Evolutionary conservation across 1,140 invertebrate genomes (phyloP).

Genomic region (Mamestra configurata): DNA sequence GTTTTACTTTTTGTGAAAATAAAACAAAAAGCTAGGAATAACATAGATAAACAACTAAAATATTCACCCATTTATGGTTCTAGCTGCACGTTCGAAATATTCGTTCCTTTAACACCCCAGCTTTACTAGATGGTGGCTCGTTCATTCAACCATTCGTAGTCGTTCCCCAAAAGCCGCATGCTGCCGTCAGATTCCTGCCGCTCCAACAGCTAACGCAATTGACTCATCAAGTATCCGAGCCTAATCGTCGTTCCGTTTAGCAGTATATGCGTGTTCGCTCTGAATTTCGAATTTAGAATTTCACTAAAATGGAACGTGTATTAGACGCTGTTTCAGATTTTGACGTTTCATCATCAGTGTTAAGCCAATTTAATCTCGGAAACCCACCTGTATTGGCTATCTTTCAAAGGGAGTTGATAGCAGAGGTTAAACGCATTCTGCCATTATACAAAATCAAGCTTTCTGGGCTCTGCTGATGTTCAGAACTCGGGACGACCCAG

Average conservation of each 20-base stretch:
- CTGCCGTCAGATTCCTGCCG: conserved; percentile 1
- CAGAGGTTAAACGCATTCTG: no score
- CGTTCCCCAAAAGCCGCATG: conserved; percentile 5
- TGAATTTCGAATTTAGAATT: no score
- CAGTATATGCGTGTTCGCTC: neutral
- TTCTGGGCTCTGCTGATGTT: no score
- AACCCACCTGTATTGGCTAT: neutral
- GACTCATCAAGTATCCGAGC: conserved; percentile 27
- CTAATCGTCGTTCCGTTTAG: conserved; percentile 1
- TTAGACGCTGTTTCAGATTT: neutral
- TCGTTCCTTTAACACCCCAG: neutral
- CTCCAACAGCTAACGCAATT: conserved; percentile 7
- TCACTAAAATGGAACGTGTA: neutral
- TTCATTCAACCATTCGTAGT: neutral
- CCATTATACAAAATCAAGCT: no score
- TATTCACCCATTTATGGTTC: no score
- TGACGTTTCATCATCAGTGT: neutral
- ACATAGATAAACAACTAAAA: no score
- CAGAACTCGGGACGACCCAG: no score
- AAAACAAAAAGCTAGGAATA: no score
- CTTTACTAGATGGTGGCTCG: neutral
- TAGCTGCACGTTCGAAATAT: no score
- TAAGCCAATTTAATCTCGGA: neutral
- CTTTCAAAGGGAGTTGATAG: no score
- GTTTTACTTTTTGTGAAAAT: no score